Percentiles rank a stretch among this genome's conserved stretches.
Conservation (phyloP, 2,888 invertebrate genomes). For the Deilephila elpenor region DNA sequence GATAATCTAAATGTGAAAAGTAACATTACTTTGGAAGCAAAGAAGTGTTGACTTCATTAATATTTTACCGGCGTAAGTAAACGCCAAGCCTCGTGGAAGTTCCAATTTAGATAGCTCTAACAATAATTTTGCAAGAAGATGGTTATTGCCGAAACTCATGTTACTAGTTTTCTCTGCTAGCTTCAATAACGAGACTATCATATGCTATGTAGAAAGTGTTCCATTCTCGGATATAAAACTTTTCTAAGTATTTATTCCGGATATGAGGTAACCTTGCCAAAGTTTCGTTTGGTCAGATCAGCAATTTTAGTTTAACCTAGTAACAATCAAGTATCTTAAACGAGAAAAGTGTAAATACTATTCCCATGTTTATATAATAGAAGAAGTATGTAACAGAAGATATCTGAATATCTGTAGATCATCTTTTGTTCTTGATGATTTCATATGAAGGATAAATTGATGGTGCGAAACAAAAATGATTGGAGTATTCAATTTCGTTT, state of each 20-base stretch:
- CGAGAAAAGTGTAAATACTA: background rate
- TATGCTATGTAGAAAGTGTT: slow-evolving; percentile 3
- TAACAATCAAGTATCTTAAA: background rate
- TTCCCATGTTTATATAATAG: background rate
- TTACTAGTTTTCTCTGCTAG: background rate
- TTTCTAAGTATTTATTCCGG: slow-evolving; percentile 3
- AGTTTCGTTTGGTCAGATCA: background rate
- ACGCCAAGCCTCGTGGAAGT: background rate
- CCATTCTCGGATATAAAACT: slow-evolving; percentile 2
- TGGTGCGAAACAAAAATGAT: too few relatives aligned
- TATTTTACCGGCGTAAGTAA: background rate
- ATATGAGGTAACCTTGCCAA: background rate
- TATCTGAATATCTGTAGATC: background rate
- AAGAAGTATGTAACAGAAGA: background rate
- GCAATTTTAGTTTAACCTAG: slow-evolving; percentile 1
- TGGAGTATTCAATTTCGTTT: too few relatives aligned
- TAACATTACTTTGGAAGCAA: background rate
- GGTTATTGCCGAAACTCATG: background rate
- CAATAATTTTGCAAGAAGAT: slow-evolving; percentile 8
- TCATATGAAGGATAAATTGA: too few relatives aligned
- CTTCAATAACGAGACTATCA: background rate
- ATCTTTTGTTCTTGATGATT: too few relatives aligned
- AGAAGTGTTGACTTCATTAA: background rate
- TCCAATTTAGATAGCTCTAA: background rate
- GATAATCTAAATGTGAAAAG: slow-evolving; percentile 42